phyloP scores from a whole-genome alignment of 2,888 invertebrate species.

The Platynereis dumerilii region DNA sequence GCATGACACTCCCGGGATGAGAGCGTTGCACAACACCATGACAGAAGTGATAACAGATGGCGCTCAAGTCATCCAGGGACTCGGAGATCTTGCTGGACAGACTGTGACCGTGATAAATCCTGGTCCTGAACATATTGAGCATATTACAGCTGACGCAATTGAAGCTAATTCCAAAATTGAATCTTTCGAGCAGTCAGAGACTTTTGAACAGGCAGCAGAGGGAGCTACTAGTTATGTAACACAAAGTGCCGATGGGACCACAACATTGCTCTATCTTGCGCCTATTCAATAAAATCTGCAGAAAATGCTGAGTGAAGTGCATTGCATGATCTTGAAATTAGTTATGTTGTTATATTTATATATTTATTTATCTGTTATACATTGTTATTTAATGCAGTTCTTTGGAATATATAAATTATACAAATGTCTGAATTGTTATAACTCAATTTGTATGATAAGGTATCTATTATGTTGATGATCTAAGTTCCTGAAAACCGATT shows the following conservation, averaged over 20 bases:
- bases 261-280: slow-evolving; percentile 3
- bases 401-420: too few relatives aligned
- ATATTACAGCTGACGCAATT: background rate
- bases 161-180: background rate
- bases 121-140: background rate
- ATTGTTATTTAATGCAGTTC: too few relatives aligned
- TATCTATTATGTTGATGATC: too few relatives aligned
- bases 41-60: background rate
- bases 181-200: background rate
- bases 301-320: too few relatives aligned
- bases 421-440: too few relatives aligned
- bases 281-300: too few relatives aligned
- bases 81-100: background rate
- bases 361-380: too few relatives aligned
- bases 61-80: background rate
- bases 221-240: background rate
- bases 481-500: too few relatives aligned
- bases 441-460: too few relatives aligned
- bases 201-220: too few relatives aligned
- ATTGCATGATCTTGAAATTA: too few relatives aligned
- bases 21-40: slow-evolving; percentile 1
- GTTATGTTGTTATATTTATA: too few relatives aligned
- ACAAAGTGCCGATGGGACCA: background rate
- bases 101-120: background rate
- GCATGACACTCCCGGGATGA: slow-evolving; percentile 41